Evolutionary conservation across 1,140 invertebrate genomes (phyloP), one percentile per base, ranked within the genome.

Genomic region (Augochlora pura): DNA sequence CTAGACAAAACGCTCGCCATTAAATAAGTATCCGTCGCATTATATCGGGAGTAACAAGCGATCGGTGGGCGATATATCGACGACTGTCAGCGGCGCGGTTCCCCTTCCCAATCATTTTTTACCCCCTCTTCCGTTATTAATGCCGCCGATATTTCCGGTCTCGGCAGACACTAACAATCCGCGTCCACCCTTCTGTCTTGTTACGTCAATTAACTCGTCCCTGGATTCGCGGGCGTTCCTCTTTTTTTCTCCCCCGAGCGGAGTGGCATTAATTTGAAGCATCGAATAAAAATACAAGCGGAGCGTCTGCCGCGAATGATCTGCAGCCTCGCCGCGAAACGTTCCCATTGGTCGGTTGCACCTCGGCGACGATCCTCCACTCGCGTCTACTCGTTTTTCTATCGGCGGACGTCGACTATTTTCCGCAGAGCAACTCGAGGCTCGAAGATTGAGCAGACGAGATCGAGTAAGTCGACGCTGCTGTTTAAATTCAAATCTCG

Each of bases 201-300:
- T 77, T 77, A 63, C 75, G 67, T 77, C 75, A 77, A 77, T 77
- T 77, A 77, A 77, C 67, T 63, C 38, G 67, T 63, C 59, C 67
- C n/a, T 27, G n/a, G 54, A 49, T 77, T 25, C 65, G 21, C 64
- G 73, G 54, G 39, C 3, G 38, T 59, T n/a, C 27, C 46, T 77
- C 32, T 77, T 21, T 71, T n/a, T n/a, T n/a, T n/a, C n/a, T n/a
- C n/a, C n/a, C n/a, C 38, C 25, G n/a, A 77, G 38, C 75, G 27
- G 66, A 71, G 66, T 63, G 75, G 75, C 75, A 63, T 77, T 77
- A 77, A 77, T 77, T 77, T 71, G 75, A 63, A 62, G 59, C 75
- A 39, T 71, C 59, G 75, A 71, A 77, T 60, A 71, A 77, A 77
- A 77, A 63, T 63, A 63, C 57, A n/a, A 23, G 23, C 12, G 67